Percentiles rank a stretch among this genome's conserved stretches.
phyloP scores from a whole-genome alignment of 1,140 invertebrate genomes.

The Archivesica marissinica region DNA sequence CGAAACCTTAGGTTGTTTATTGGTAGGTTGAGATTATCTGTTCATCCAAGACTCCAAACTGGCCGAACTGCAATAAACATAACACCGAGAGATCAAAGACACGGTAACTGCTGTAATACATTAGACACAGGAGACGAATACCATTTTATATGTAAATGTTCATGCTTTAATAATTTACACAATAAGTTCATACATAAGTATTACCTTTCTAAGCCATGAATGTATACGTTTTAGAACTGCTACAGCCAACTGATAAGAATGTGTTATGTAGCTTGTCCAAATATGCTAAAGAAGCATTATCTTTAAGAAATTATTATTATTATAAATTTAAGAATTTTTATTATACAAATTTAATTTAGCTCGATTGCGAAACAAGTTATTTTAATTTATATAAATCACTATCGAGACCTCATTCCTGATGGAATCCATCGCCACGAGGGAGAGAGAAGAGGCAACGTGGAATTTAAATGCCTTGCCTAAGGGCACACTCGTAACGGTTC shows the following conservation, averaged over 20 bases:
- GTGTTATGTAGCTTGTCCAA: too few relatives aligned
- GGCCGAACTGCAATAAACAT: constrained; percentile 1
- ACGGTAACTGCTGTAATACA: neutral
- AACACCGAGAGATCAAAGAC: neutral
- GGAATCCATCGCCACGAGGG: too few relatives aligned
- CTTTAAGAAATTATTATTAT: neutral
- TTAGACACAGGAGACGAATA: constrained; percentile 9
- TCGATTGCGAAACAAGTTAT: too few relatives aligned
- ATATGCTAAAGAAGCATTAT: neutral
- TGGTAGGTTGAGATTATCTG: neutral
- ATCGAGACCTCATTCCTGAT: too few relatives aligned
- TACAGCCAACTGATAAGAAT: too few relatives aligned
- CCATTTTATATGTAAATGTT: constrained; percentile 3
- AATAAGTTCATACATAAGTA: neutral
- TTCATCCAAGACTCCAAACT: constrained; percentile 33
- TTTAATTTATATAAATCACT: too few relatives aligned
- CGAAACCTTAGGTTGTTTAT: neutral
- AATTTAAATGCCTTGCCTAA: too few relatives aligned
- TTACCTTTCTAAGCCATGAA: too few relatives aligned
- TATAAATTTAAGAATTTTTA: neutral
- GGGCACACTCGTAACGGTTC: too few relatives aligned
- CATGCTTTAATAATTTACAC: neutral
- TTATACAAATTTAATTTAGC: neutral
- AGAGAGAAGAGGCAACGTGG: too few relatives aligned
- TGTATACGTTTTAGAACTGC: too few relatives aligned